Conservation (phyloP, 2,888 invertebrate species). For the Thecophora atra region DNA sequence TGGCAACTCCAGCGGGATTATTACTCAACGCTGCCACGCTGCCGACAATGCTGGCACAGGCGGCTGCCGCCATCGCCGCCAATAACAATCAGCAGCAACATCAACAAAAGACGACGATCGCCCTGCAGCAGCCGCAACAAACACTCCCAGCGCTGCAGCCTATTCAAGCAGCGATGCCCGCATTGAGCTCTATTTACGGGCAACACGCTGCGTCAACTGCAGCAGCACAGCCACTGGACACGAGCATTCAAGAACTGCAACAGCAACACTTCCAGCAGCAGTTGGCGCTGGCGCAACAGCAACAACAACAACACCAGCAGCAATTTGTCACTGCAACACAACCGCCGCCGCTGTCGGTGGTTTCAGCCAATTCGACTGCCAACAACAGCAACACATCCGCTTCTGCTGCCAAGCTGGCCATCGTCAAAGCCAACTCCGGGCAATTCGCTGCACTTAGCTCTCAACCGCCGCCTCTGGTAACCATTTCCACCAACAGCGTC, state of each 20-base stretch:
- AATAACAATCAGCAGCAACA: slow-evolving; percentile 55
- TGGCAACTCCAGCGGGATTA: slow-evolving; percentile 64
- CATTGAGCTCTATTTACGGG: slow-evolving; percentile 61
- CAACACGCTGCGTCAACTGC: slow-evolving; percentile 48
- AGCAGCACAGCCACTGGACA: slow-evolving; percentile 39
- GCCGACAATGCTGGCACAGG: slow-evolving; percentile 63
- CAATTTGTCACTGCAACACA: slow-evolving; percentile 57
- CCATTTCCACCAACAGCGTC: slow-evolving; percentile 48
- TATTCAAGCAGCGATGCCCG: slow-evolving; percentile 56
- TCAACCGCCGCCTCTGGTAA: slow-evolving; percentile 55
- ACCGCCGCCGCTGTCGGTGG: slow-evolving; percentile 57
- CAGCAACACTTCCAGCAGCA: slow-evolving; percentile 53
- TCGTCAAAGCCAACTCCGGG: slow-evolving; percentile 47
- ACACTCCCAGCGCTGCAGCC: slow-evolving; percentile 63
- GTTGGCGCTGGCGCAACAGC: slow-evolving; percentile 43
- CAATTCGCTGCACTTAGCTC: slow-evolving; percentile 48
- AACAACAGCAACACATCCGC: slow-evolving; percentile 42
- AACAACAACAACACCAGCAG: slow-evolving; percentile 43
- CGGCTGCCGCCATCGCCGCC: slow-evolving; percentile 57
- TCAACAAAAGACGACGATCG: slow-evolving; percentile 31
- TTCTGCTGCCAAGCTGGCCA: slow-evolving; percentile 50
- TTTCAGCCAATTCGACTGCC: slow-evolving; percentile 39
- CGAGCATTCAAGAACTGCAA: slow-evolving; percentile 27
- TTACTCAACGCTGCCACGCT: slow-evolving; percentile 63
- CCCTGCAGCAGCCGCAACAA: slow-evolving; percentile 47